Conservation (phyloP, 2,888 invertebrate species). For the Dastarcus helophoroides region DNA sequence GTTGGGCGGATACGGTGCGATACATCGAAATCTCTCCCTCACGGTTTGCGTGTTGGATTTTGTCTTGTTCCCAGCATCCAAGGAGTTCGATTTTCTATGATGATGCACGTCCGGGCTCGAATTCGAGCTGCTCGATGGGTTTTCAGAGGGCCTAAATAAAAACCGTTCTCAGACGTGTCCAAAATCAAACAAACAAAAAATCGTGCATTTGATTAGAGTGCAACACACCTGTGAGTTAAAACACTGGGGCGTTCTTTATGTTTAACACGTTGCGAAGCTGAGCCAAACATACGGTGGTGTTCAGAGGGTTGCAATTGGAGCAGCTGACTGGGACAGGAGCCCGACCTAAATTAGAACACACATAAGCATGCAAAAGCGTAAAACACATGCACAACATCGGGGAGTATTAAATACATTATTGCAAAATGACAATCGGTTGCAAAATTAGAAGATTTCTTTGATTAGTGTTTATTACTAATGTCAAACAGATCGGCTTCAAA, state of each 20-base stretch:
- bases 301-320: constrained; percentile 58
- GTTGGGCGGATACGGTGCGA: constrained; percentile 89
- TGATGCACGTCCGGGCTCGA: constrained; percentile 33
- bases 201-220: constrained; percentile 10
- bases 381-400: background rate
- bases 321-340: constrained; percentile 84
- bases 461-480: no score
- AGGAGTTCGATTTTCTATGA: constrained; percentile 73
- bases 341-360: constrained; percentile 52
- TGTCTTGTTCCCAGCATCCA: constrained; percentile 52
- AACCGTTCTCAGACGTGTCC: no score
- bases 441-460: no score
- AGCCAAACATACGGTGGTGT: constrained; percentile 35
- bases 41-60: constrained; percentile 30
- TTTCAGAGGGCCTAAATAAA: constrained; percentile 27
- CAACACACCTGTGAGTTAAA: constrained; percentile 39
- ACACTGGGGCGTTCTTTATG: constrained; percentile 49
- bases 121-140: constrained; percentile 28
- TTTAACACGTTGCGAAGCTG: constrained; percentile 50
- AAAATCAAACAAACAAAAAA: constrained; percentile 12
- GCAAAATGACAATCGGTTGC: no score
- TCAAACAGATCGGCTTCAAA: no score
- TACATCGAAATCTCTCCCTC: constrained; percentile 65
- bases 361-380: background rate
- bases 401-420: no score